Base-by-base conservation (phyloP, 2,797 vertebrate genomes). In the Lagodon rhomboides region DNA sequence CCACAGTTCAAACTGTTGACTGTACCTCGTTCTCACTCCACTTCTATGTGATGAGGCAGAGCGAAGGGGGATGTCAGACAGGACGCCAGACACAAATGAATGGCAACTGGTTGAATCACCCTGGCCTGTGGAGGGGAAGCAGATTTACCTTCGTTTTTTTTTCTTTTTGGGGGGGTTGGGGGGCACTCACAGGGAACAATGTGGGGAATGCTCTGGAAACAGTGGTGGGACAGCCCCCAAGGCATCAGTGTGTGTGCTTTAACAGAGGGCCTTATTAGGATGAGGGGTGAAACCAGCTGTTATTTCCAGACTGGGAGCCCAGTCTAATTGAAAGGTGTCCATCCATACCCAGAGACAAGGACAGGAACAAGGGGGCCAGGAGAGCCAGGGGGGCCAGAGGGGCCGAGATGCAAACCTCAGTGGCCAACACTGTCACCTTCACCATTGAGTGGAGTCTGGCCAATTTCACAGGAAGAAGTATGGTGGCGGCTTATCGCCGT, bases 321-420 rank as follows among this genome's bases (percentile, higher is more conserved):
- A 61, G 82, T 78, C 89, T 94, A 95, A 95, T 93, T 96, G 93
- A 94, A 94, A 94, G 93, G 94, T 92, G 90, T 92, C 81, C 82
- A 73, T 83, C 82, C n/a, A 25, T 73, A 85, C 27, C 50, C 60
- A 77, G 65, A 86, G 70, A 87, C 83, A 83, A 61, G 79, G 58
- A 47, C 60, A 79, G 65, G 56, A 69, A 78, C 68, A 58, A 66
- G 47, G 49, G 44, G 59, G 25, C 23, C 61, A 58, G 34, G 10
- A 58, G 70, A 72, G 75, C 58, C 74, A 50, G 27, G 47, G 72
- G 79, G 81, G 50, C 59, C 66, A 4, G 8, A 0, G 25, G 71
- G 47, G 18, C 53, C 0, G 11, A 49, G 38, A 64, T 38, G 50
- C 44, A 59, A 73, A 77, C 15, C 56, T 68, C 49, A n/a, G 18